Conservation (phyloP, 2,113 vertebrate genomes). For the Apodemus speciosus region DNA sequence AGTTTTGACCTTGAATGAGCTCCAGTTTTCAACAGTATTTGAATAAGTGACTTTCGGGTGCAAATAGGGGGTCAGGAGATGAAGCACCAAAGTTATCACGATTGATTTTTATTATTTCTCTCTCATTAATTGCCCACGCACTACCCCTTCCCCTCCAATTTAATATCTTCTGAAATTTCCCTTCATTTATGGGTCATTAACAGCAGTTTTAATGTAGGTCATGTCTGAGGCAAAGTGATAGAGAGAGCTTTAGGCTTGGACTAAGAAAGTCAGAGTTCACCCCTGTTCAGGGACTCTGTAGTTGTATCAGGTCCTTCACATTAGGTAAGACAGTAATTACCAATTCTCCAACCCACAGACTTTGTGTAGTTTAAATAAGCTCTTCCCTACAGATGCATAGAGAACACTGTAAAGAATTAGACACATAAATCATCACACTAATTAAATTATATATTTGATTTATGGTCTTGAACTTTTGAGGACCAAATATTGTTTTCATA, state of each 20-base stretch:
- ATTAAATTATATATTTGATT: constrained; percentile 72
- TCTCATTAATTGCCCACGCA: constrained; percentile 72
- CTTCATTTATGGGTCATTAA: constrained; percentile 77
- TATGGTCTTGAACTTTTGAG: constrained; percentile 59
- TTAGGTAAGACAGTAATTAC: constrained; percentile 3
- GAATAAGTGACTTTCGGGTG: constrained; percentile 74
- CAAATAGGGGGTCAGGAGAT: constrained; percentile 72
- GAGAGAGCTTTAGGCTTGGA: not conserved
- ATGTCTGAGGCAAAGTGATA: constrained; percentile 65
- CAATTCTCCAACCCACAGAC: constrained; percentile 1
- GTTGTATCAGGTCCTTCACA: not conserved
- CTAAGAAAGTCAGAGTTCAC: not conserved
- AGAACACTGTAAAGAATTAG: constrained; percentile 35
- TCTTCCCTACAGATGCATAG: constrained; percentile 11
- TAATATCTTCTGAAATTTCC: constrained; percentile 75
- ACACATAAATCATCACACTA: constrained; percentile 60
- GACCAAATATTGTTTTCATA: constrained; percentile 68
- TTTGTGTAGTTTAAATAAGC: constrained; percentile 9
- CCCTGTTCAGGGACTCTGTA: not conserved
- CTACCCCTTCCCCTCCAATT: constrained; percentile 58
- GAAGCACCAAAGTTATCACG: constrained; percentile 74
- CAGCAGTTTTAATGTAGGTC: constrained; percentile 76
- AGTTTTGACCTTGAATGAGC: constrained; percentile 76
- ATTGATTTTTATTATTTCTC: constrained; percentile 80
- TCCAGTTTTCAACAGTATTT: constrained; percentile 71